Percentiles rank a stretch among this genome's conserved stretches.
Conservation (phyloP, 1,140 invertebrate species). For the Proctacanthus coquilletti region DNA sequence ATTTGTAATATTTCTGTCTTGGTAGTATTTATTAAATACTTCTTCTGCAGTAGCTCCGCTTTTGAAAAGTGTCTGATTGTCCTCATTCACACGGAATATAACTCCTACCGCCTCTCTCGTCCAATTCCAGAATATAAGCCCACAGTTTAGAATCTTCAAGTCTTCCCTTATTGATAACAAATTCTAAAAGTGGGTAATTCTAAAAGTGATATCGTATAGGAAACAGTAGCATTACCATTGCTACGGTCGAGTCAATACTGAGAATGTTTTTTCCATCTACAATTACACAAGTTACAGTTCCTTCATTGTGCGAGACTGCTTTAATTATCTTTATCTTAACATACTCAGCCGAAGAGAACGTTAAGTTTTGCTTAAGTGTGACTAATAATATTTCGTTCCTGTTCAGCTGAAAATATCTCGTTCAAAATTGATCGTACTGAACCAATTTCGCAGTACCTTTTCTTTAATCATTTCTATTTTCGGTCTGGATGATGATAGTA, state of each 20-base stretch:
- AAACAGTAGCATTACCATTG: conserved; percentile 41
- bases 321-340: conserved; percentile 18
- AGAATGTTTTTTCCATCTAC: conserved; percentile 43
- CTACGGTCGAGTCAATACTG: conserved; percentile 45
- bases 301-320: conserved; percentile 10
- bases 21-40: too few species aligned
- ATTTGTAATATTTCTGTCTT: too few species aligned
- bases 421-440: neutral
- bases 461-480: conserved; percentile 41
- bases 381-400: conserved; percentile 1
- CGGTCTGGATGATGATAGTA: conserved; percentile 65
- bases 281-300: conserved; percentile 29
- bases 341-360: conserved; percentile 23
- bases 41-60: conserved; percentile 17
- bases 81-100: conserved; percentile 17
- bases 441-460: conserved; percentile 26
- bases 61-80: conserved; percentile 18
- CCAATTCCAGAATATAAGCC: conserved; percentile 28
- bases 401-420: conserved; percentile 1
- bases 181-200: conserved; percentile 13
- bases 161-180: conserved; percentile 20
- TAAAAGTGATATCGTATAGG: too few species aligned
- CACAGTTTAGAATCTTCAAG: conserved; percentile 15
- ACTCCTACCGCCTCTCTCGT: conserved; percentile 21
- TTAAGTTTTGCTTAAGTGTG: conserved; percentile 17